Percentiles rank a stretch among this genome's conserved stretches.
phyloP scores from a whole-genome alignment of 2,888 invertebrate genomes.

The Quadroppia sp. region DNA sequence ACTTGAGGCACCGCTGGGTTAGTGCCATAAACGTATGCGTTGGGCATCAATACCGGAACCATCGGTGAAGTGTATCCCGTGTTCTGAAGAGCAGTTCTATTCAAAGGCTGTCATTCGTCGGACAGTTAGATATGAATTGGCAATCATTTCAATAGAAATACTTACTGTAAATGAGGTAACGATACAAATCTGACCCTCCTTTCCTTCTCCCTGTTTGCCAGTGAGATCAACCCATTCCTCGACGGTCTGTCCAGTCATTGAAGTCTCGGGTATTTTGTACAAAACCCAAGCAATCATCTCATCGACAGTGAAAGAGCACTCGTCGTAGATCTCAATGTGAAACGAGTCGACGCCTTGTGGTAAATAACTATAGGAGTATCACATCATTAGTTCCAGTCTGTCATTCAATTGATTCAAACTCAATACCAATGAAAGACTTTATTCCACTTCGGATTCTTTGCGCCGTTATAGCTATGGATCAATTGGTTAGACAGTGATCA shows the following conservation, averaged over 20 bases:
- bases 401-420: not conserved
- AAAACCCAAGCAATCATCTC: constrained; percentile 92
- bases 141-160: too few relatives aligned
- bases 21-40: not conserved
- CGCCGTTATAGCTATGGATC: constrained; percentile 80
- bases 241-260: constrained; percentile 76
- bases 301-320: constrained; percentile 92
- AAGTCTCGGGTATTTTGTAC: constrained; percentile 76
- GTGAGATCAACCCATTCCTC: constrained; percentile 93
- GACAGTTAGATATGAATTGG: not conserved
- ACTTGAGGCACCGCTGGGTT: constrained; percentile 4
- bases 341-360: constrained; percentile 83
- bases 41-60: constrained; percentile 24
- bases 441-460: constrained; percentile 93
- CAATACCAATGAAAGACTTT: constrained; percentile 83
- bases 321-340: constrained; percentile 92
- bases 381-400: constrained; percentile 42
- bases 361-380: too few relatives aligned
- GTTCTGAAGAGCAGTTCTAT: constrained; percentile 1
- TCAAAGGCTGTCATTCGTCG: not conserved
- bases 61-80: not conserved
- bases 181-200: constrained; percentile 88
- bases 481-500: not conserved
- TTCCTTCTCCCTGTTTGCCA: constrained; percentile 90
- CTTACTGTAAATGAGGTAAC: constrained; percentile 55